These are phyloP conservation scores for Drosophila melanosoma DNA, from an alignment of 2,888 invertebrate genomes.

Conservation along the genomic window DNA sequence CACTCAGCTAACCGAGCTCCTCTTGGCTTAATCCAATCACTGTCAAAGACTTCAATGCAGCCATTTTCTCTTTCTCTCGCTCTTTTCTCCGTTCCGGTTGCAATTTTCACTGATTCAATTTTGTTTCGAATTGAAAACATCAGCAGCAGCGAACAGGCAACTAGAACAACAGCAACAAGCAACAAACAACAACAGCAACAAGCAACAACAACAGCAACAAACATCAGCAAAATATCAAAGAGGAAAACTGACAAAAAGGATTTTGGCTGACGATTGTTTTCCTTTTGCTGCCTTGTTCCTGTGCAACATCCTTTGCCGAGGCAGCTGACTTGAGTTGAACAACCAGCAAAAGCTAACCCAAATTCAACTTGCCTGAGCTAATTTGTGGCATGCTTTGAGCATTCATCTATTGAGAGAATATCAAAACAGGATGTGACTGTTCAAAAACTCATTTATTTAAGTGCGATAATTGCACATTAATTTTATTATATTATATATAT, in stretches of 20 bases:
- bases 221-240: slow-evolving; percentile 27
- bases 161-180: neutral
- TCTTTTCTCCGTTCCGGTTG: slow-evolving; percentile 19
- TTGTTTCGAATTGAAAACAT: slow-evolving; percentile 52
- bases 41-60: slow-evolving; percentile 55
- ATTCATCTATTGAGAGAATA: neutral
- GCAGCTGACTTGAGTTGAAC: neutral
- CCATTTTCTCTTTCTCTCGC: neutral
- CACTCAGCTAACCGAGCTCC: slow-evolving; percentile 4
- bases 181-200: neutral
- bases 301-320: neutral
- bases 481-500: neutral
- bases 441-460: neutral
- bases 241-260: slow-evolving; percentile 13
- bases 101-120: slow-evolving; percentile 58
- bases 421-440: neutral
- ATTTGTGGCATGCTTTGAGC: neutral
- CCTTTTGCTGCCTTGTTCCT: neutral
- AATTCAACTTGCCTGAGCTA: neutral
- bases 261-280: neutral
- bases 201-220: slow-evolving; percentile 7
- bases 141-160: slow-evolving; percentile 15
- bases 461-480: neutral
- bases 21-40: slow-evolving; percentile 62
- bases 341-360: neutral